phyloP scores from a whole-genome alignment of 2,797 vertebrate species.

The Hyperoplus lanceolatus region DNA sequence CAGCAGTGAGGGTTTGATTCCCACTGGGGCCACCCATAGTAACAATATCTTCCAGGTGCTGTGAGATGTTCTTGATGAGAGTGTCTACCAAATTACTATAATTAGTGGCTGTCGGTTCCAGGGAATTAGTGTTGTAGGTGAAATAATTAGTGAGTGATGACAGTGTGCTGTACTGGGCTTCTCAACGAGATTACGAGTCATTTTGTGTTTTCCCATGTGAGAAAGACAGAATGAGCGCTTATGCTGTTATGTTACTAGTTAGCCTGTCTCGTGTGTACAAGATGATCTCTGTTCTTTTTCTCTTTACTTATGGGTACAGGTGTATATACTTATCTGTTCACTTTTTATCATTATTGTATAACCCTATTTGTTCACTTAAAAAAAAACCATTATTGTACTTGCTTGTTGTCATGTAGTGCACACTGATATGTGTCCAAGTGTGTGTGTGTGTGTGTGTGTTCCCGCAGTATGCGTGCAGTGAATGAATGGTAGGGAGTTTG shows the following conservation, averaged over 20 bases:
- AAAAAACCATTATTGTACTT: too few relatives aligned
- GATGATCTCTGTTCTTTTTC: conserved; percentile 20
- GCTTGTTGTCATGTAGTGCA: conserved; percentile 32
- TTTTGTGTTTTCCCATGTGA: conserved; percentile 34
- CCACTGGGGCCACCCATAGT: conserved; percentile 69
- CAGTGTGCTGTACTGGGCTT: conserved; percentile 50
- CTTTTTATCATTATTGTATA: conserved; percentile 9
- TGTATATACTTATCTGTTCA: conserved; percentile 8
- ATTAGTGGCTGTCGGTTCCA: conserved; percentile 71
- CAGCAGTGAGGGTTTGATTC: conserved; percentile 60
- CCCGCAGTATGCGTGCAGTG: conserved; percentile 54
- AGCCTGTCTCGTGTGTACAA: conserved; percentile 24
- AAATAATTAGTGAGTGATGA: conserved; percentile 77
- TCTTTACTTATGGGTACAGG: conserved; percentile 14
- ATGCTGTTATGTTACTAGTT: conserved; percentile 17
- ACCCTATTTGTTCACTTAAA: background rate
- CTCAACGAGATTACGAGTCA: conserved; percentile 53
- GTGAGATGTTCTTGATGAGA: conserved; percentile 71
- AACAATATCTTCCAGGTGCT: conserved; percentile 61
- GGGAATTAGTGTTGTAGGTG: conserved; percentile 76
- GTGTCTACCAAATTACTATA: conserved; percentile 72
- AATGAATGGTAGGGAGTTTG: conserved; percentile 63
- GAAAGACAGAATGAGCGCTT: conserved; percentile 32
- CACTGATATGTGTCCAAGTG: conserved; percentile 9
- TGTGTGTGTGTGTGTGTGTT: conserved; percentile 55